phyloP scores from a whole-genome alignment of 1,140 invertebrate species.

The Heliothis subflexa region DNA sequence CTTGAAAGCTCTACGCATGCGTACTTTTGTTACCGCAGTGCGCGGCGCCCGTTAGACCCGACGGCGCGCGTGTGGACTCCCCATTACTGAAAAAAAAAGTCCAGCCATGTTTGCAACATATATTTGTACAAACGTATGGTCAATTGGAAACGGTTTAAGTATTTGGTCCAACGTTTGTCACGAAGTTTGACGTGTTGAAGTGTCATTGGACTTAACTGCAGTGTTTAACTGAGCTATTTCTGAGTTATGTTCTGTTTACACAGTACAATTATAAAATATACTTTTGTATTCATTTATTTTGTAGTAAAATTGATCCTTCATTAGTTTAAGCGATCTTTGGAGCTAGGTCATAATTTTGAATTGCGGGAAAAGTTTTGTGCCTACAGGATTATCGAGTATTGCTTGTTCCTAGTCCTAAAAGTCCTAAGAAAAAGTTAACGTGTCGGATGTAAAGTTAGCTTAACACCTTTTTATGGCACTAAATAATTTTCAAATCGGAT shows the following conservation, averaged over 20 bases:
- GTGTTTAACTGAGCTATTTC: slow-evolving; percentile 10
- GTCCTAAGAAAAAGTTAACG: no score
- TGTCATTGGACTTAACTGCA: slow-evolving; percentile 47
- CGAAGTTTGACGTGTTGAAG: slow-evolving; percentile 39
- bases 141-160: slow-evolving; percentile 40
- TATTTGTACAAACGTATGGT: slow-evolving; percentile 55
- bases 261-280: no score
- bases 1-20: slow-evolving; percentile 47
- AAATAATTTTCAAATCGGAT: no score
- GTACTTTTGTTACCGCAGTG: slow-evolving; percentile 67
- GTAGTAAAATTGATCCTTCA: no score
- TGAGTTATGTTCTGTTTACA: background rate
- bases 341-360: no score
- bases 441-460: no score
- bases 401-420: no score
- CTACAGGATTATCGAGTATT: no score
- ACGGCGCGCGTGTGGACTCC: slow-evolving; percentile 59
- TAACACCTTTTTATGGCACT: no score
- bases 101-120: slow-evolving; percentile 58
- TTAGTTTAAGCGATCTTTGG: no score
- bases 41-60: slow-evolving; percentile 66
- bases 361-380: no score
- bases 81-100: slow-evolving; percentile 62
- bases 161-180: slow-evolving; percentile 45
- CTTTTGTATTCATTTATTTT: no score